Base-by-base conservation (phyloP, 2,113 vertebrate species). In the Albula goreensis region DNA sequence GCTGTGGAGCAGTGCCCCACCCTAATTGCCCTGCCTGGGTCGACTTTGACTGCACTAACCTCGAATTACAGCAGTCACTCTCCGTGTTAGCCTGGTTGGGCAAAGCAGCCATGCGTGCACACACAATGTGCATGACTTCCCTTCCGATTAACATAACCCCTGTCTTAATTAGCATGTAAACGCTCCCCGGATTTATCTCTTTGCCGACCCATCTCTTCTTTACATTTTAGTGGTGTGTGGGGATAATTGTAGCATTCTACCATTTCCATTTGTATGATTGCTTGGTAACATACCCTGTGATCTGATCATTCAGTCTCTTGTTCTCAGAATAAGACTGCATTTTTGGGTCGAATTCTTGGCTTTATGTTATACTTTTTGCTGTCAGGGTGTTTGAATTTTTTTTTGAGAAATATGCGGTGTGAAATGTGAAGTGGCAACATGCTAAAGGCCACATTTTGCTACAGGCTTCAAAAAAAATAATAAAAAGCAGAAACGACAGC, bases 351-450 rank as follows among this genome's bases (percentile, higher is more conserved):
- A 25, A 74, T 74, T 31, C 4, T 25, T 74, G n/a, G 17, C 2
- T 6, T 70, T 70, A 74, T 74, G 10, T n/a, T 74, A 74, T 31
- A 31, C 8, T 31, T 91, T 91, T 88, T 92, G 91, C 91, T 93
- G 93, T 94, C 92, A 93, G 93, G 51, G 89, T 90, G 92, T 93
- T 94, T 92, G 91, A 90, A 93, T 93, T 91, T 91, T 93, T 91
- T 85, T 41, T 41, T 41, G 90, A 89, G 90, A 90, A 88, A 91
- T 93, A 89, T 81, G 85, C 91, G 83, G 77, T 94, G 92, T 91
- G 93, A 94, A 94, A 95, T 95, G 91, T 93, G 92, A 94, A 93
- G 91, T 95, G 94, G 95, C 94, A 95, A 74, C 70, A 93, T 91
- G 94, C 94, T 94, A 93, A 94, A 95, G 94, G 93, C 89, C 94